These are phyloP conservation scores for Otolemur garnettii DNA, from an alignment of 2,113 vertebrate genomes.

Conservation along the genomic window DNA sequence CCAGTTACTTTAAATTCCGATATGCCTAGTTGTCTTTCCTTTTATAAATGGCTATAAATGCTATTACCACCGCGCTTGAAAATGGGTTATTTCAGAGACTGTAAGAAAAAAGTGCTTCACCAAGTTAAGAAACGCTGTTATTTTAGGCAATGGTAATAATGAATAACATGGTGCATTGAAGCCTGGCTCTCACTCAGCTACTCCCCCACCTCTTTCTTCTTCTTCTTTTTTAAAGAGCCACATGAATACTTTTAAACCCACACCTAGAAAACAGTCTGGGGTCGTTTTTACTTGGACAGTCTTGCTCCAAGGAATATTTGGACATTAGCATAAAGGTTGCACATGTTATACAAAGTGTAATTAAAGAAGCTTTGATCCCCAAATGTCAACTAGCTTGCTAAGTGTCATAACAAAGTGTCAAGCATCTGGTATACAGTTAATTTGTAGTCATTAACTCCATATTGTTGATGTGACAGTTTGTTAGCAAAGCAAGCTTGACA, in stretches of 20 bases:
- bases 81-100: constrained; percentile 81
- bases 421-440: constrained; percentile 96
- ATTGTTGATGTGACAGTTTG: constrained; percentile 96
- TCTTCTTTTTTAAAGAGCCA: constrained; percentile 14
- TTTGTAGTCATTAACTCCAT: constrained; percentile 96
- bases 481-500: constrained; percentile 95
- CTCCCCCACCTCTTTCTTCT: not conserved
- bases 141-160: constrained; percentile 80
- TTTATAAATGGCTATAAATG: constrained; percentile 80
- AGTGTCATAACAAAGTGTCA: constrained; percentile 95
- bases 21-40: constrained; percentile 75
- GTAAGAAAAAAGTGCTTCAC: constrained; percentile 78
- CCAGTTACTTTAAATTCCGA: constrained; percentile 75
- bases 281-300: constrained; percentile 81
- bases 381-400: constrained; percentile 94
- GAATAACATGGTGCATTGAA: constrained; percentile 69
- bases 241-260: constrained; percentile 74
- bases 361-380: constrained; percentile 93
- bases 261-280: constrained; percentile 76
- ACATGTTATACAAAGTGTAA: constrained; percentile 91
- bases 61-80: constrained; percentile 80
- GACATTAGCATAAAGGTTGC: constrained; percentile 93
- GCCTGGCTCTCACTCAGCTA: constrained; percentile 59
- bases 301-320: constrained; percentile 87
- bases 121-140: constrained; percentile 80